These are phyloP conservation scores for Blastobasis lacticolella DNA, from an alignment of 2,888 invertebrate species.

Conservation along the genomic window DNA sequence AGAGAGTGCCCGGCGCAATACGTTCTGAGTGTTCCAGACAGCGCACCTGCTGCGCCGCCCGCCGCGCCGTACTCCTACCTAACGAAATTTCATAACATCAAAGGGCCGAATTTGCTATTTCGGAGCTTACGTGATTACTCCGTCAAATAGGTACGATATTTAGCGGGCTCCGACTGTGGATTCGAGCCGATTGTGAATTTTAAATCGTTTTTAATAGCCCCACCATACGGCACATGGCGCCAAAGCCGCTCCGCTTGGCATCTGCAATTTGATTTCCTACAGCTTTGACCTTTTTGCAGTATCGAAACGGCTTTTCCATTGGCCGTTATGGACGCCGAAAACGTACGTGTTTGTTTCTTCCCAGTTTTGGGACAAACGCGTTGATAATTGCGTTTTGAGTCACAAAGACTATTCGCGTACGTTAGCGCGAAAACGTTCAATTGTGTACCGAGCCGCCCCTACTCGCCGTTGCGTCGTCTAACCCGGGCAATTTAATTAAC, in stretches of 20 bases:
- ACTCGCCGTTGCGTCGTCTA: constrained; percentile 54
- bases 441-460: constrained; percentile 66
- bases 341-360: constrained; percentile 21
- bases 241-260: constrained; percentile 42
- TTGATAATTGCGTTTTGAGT: constrained; percentile 54
- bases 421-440: constrained; percentile 65
- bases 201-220: constrained; percentile 68
- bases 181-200: constrained; percentile 68
- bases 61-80: constrained; percentile 2
- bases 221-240: constrained; percentile 27
- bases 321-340: constrained; percentile 12
- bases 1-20: background rate
- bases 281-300: constrained; percentile 10
- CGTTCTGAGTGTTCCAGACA: constrained; percentile 8
- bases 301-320: constrained; percentile 6
- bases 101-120: constrained; percentile 46
- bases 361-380: constrained; percentile 39
- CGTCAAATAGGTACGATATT: constrained; percentile 55
- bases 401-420: constrained; percentile 52
- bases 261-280: constrained; percentile 46
- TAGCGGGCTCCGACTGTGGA: constrained; percentile 36
- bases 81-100: constrained; percentile 49
- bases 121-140: constrained; percentile 53
- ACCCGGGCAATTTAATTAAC: constrained; percentile 71
- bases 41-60: constrained; percentile 11